These are phyloP conservation scores for Dendroctonus valens DNA, from an alignment of 1,140 invertebrate species.

Conservation along the genomic window DNA sequence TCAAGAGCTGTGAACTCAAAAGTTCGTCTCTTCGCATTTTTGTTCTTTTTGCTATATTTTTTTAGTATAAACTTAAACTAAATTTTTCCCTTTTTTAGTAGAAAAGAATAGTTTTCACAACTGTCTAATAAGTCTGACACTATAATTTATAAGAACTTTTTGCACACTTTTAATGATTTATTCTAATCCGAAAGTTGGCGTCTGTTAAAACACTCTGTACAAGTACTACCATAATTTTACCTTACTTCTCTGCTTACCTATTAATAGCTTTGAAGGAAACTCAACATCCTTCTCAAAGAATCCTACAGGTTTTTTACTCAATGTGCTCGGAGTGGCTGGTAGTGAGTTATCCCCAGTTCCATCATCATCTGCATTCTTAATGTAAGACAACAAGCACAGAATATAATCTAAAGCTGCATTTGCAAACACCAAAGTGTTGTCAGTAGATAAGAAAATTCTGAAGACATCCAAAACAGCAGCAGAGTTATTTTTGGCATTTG, in stretches of 20 bases:
- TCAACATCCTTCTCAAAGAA: slow-evolving; percentile 35
- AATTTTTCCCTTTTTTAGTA: no score
- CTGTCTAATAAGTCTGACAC: no score
- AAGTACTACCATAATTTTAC: no score
- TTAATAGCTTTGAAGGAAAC: slow-evolving; percentile 34
- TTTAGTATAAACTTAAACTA: no score
- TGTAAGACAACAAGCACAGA: slow-evolving; percentile 76
- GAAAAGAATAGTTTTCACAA: no score
- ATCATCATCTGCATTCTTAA: slow-evolving; percentile 56
- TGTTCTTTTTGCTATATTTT: no score
- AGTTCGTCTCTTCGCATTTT: no score
- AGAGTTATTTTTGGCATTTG: slow-evolving; percentile 63
- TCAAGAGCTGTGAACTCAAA: no score
- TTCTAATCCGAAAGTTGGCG: no score
- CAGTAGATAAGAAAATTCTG: slow-evolving; percentile 86
- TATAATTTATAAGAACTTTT: no score
- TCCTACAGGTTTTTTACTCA: slow-evolving; percentile 24
- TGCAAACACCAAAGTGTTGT: slow-evolving; percentile 89
- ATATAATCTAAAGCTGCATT: slow-evolving; percentile 93
- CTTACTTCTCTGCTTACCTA: background rate
- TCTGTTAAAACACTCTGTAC: no score
- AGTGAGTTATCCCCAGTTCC: slow-evolving; percentile 17
- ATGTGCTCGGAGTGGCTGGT: slow-evolving; percentile 22
- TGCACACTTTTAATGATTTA: no score
- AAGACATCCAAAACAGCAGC: slow-evolving; percentile 88